Conservation (phyloP, 1,140 invertebrate species). For the Temnothorax longispinosus region DNA sequence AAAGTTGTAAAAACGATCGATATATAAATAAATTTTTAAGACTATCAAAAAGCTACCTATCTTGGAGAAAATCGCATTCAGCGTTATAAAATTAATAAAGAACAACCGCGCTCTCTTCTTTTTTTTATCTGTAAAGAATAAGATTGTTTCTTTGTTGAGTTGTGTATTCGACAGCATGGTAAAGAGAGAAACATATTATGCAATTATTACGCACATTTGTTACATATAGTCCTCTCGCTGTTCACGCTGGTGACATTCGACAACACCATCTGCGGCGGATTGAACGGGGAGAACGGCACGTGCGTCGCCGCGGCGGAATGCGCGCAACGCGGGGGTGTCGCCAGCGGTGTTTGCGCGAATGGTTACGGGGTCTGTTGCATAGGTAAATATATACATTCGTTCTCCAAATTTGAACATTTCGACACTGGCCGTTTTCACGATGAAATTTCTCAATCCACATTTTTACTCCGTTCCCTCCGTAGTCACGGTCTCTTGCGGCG, state of each 20-base stretch:
- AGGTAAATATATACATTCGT: constrained; percentile 84
- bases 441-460: neutral
- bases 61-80: too few species aligned
- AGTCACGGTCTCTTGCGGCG: constrained; percentile 93
- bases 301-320: constrained; percentile 91
- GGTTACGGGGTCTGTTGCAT: constrained; percentile 92
- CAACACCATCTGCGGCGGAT: constrained; percentile 89
- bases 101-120: too few species aligned
- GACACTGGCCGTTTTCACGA: neutral
- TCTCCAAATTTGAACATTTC: neutral
- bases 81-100: too few species aligned
- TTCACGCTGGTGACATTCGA: constrained; percentile 92
- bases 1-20: neutral
- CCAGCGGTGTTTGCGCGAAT: constrained; percentile 91
- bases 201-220: neutral
- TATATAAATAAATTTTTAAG: too few species aligned
- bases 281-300: constrained; percentile 91
- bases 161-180: neutral
- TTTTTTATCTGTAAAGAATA: too few species aligned
- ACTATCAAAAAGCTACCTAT: too few species aligned
- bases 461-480: neutral
- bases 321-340: constrained; percentile 88
- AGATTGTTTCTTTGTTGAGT: neutral
- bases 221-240: constrained; percentile 89
- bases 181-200: neutral